Evolutionary conservation across 1,140 invertebrate species (phyloP).

Genomic region (silkworm (Bombyx mori)): DNA sequence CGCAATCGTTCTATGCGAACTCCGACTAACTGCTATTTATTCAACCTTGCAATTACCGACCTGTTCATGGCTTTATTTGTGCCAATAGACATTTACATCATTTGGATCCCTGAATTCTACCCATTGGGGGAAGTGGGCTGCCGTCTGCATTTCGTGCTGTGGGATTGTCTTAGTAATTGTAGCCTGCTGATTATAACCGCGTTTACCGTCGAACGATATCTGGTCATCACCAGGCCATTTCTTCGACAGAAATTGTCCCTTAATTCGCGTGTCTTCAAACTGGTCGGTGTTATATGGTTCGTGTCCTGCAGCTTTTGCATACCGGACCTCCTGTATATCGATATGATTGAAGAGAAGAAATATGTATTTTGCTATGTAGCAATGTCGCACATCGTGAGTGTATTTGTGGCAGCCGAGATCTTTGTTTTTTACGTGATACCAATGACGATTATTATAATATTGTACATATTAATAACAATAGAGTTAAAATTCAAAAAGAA

Average conservation of each 20-base stretch:
- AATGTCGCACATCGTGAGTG: conserved; percentile 72
- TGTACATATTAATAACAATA: conserved; percentile 87
- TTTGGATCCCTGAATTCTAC: conserved; percentile 89
- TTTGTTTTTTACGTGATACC: conserved; percentile 87
- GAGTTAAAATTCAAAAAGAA: conserved; percentile 76
- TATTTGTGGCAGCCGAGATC: conserved; percentile 83
- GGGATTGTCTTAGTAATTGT: conserved; percentile 92
- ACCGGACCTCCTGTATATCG: conserved; percentile 82
- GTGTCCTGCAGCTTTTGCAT: conserved; percentile 80
- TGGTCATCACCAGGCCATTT: conserved; percentile 83
- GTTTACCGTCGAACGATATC: conserved; percentile 85
- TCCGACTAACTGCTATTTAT: conserved; percentile 93
- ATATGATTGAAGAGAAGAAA: conserved; percentile 68
- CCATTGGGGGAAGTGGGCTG: conserved; percentile 89
- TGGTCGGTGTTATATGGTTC: conserved; percentile 80
- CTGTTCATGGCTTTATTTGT: conserved; percentile 84
- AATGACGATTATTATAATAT: conserved; percentile 85
- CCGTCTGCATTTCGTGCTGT: conserved; percentile 83
- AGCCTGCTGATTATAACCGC: conserved; percentile 89
- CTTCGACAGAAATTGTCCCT: conserved; percentile 85
- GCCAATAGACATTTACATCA: conserved; percentile 86
- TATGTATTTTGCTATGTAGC: conserved; percentile 68
- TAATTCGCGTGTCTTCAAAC: conserved; percentile 80
- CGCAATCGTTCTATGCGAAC: conserved; percentile 92
- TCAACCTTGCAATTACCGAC: conserved; percentile 93